A percentile compares a stretch with the other conserved stretches of the same genome.
These are phyloP conservation scores for Azemiops feae DNA, from an alignment of 2,113 vertebrate genomes.

Conservation along the genomic window DNA sequence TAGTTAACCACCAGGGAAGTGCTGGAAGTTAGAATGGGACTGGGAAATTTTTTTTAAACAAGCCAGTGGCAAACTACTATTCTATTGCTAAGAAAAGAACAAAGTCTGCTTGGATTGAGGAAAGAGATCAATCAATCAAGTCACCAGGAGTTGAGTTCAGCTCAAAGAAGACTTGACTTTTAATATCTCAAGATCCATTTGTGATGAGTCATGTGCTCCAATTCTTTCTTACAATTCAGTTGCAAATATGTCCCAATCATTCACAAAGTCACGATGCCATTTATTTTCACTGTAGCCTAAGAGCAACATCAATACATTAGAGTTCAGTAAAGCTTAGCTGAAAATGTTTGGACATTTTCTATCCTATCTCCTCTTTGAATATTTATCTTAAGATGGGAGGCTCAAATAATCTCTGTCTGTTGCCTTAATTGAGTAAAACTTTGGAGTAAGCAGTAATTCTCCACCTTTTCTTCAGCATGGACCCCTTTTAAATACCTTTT, in stretches of 20 bases:
- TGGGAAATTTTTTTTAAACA: neutral
- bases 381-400: neutral
- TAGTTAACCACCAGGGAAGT: neutral
- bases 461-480: neutral
- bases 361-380: neutral
- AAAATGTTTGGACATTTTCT: slow-evolving; percentile 21
- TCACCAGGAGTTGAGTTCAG: neutral
- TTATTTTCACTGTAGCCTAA: slow-evolving; percentile 49
- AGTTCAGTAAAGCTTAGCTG: slow-evolving; percentile 34
- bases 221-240: slow-evolving; percentile 40
- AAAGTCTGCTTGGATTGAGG: neutral
- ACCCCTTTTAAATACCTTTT: neutral
- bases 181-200: slow-evolving; percentile 28
- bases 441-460: neutral
- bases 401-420: neutral
- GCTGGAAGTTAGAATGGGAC: neutral
- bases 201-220: slow-evolving; percentile 56
- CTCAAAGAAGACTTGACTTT: neutral
- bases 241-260: neutral
- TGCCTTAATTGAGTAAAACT: neutral
- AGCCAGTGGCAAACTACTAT: neutral
- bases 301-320: slow-evolving; percentile 27
- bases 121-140: neutral
- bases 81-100: neutral
- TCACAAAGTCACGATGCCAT: slow-evolving; percentile 48